Percentiles rank a stretch among this genome's conserved stretches.
Conservation (phyloP, 2,113 vertebrate species). For the Azemiops feae region DNA sequence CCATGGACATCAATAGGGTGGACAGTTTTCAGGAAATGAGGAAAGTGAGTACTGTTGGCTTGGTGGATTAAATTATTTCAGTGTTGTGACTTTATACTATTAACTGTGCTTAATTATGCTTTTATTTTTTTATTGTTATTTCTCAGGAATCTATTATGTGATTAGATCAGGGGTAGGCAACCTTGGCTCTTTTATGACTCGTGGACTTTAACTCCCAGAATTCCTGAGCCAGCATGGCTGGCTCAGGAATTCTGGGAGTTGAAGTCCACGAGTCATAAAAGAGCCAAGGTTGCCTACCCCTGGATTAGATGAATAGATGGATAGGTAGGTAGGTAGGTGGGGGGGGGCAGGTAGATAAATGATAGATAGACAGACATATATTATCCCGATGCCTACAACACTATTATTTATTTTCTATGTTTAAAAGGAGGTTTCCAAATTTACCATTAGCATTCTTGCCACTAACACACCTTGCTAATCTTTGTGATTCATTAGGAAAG, state of each 20-base stretch:
- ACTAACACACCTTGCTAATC: not conserved
- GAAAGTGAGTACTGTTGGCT: not conserved
- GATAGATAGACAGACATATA: not conserved
- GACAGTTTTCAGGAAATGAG: not conserved
- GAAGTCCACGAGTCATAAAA: too few relatives aligned
- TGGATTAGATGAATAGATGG: not conserved
- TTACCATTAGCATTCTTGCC: constrained; percentile 43
- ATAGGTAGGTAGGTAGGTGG: not conserved
- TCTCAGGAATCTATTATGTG: not conserved
- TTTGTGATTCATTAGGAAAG: constrained; percentile 40
- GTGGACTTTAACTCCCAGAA: too few relatives aligned
- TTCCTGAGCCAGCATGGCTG: too few relatives aligned
- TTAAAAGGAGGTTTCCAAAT: constrained; percentile 40
- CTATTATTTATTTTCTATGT: not conserved
- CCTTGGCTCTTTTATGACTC: too few relatives aligned
- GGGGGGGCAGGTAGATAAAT: not conserved
- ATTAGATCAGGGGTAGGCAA: too few relatives aligned
- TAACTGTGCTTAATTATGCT: not conserved
- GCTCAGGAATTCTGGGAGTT: too few relatives aligned
- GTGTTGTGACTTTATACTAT: not conserved
- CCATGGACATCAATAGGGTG: not conserved
- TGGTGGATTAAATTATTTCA: not conserved
- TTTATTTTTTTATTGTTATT: not conserved
- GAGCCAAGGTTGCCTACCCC: too few relatives aligned
- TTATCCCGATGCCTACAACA: not conserved